phyloP scores from a whole-genome alignment of 64 coral and sea anemone genomes.

The Cladopsammia gracilis region DNA sequence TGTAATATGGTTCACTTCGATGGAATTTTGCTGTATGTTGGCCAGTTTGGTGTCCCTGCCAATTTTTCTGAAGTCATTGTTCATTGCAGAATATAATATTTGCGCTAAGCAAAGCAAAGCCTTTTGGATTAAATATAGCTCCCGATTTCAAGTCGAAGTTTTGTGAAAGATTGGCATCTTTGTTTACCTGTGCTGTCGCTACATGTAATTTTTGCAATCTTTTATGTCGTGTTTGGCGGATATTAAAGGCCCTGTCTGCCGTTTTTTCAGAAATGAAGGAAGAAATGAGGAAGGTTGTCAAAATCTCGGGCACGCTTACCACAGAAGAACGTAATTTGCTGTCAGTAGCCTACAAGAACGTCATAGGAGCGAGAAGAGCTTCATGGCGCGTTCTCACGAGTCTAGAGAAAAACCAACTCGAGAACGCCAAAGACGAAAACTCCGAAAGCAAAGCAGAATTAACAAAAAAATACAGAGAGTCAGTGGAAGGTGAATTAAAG shows the following conservation, averaged over 20 bases:
- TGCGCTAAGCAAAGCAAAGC: background rate
- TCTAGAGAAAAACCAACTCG: constrained; percentile 80
- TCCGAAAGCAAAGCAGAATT: constrained; percentile 17
- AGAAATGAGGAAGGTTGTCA: constrained; percentile 90
- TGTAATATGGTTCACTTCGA: background rate
- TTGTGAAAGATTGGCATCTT: background rate
- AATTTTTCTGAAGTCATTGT: background rate
- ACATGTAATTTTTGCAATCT: background rate
- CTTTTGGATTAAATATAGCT: background rate
- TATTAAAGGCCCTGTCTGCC: background rate
- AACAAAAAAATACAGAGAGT: constrained; percentile 46
- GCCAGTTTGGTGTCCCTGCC: background rate
- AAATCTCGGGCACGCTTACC: constrained; percentile 55
- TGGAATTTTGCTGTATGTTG: background rate
- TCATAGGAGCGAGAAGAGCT: constrained; percentile 93
- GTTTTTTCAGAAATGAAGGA: constrained; percentile 84
- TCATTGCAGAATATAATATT: background rate
- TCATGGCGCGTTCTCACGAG: constrained; percentile 93
- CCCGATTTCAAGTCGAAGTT: background rate
- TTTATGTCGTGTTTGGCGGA: background rate
- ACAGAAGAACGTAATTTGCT: constrained; percentile 96
- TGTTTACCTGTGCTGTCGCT: constrained; percentile 11
- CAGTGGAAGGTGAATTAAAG: constrained; percentile 76
- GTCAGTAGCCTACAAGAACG: constrained; percentile 98
- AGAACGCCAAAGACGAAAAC: constrained; percentile 6